Evolutionary conservation across 2,113 vertebrate genomes (phyloP).

Genomic region (Heteronetta atricapilla): DNA sequence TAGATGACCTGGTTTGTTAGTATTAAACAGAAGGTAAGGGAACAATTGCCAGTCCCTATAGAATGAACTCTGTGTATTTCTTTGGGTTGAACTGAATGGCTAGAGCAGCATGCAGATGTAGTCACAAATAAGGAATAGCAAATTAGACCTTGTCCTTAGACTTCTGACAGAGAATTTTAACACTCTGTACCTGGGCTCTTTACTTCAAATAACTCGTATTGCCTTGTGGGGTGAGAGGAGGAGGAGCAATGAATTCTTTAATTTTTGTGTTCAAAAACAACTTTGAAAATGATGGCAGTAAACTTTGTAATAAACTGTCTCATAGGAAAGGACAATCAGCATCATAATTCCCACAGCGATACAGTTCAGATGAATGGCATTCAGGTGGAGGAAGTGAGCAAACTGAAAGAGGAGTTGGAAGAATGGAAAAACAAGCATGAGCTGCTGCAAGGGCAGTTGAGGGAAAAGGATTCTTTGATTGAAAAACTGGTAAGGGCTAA

Average conservation of each 20-base stretch:
- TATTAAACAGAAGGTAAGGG: not conserved
- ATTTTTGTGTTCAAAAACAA: not conserved
- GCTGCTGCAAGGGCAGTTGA: constrained; percentile 83
- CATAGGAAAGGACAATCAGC: constrained; percentile 84
- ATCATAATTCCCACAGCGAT: constrained; percentile 67
- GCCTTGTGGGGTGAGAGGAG: not conserved
- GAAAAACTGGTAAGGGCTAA: constrained; percentile 80
- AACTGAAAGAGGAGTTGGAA: constrained; percentile 85
- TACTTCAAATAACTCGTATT: not conserved
- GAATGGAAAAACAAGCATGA: constrained; percentile 85
- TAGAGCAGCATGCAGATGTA: not conserved
- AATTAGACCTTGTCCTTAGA: not conserved
- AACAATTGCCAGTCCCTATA: not conserved
- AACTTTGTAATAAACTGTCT: not conserved
- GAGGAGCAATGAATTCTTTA: rapidly evolving
- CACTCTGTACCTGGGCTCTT: not conserved
- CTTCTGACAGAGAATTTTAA: not conserved
- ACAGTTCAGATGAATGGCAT: constrained; percentile 88
- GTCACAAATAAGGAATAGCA: not conserved
- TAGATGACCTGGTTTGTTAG: rapidly evolving
- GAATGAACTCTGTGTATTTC: not conserved
- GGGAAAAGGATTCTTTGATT: constrained; percentile 86
- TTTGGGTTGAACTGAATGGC: not conserved
- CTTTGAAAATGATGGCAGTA: not conserved
- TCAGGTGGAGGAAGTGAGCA: constrained; percentile 86